Conservation (phyloP, 2,888 invertebrate species). For the Chrysodeixis includens region DNA sequence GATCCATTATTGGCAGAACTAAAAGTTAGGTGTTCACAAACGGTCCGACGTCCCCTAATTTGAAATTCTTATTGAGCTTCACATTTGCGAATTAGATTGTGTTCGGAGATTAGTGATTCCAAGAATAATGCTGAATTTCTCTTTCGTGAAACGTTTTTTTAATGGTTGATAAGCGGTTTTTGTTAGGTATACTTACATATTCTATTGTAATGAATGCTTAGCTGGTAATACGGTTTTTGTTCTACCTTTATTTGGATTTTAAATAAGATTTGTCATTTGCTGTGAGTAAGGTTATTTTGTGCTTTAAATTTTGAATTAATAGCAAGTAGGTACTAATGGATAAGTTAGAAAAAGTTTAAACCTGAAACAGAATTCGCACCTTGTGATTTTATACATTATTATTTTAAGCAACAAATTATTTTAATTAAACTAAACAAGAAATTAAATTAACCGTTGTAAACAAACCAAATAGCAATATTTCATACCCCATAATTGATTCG, state of each 20-base stretch:
- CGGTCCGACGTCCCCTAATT: constrained; percentile 60
- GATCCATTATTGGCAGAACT: constrained; percentile 65
- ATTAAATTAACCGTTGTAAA: too few relatives aligned
- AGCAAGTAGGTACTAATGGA: too few relatives aligned
- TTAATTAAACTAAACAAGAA: too few relatives aligned
- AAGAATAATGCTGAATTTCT: constrained; percentile 57
- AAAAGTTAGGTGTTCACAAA: constrained; percentile 64
- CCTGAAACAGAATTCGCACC: too few relatives aligned
- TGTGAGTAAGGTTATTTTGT: background rate
- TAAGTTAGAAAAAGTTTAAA: too few relatives aligned
- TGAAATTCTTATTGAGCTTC: constrained; percentile 70
- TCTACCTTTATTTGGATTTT: constrained; percentile 25
- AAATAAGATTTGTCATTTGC: constrained; percentile 18
- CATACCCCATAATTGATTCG: too few relatives aligned
- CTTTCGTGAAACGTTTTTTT: constrained; percentile 26
- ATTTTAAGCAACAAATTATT: too few relatives aligned
- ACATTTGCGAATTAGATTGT: constrained; percentile 66
- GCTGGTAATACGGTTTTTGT: constrained; percentile 21
- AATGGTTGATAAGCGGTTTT: constrained; percentile 42
- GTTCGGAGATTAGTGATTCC: constrained; percentile 59
- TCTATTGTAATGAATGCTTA: constrained; percentile 33
- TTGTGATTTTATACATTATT: too few relatives aligned
- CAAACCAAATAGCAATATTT: too few relatives aligned
- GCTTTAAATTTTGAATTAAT: background rate
- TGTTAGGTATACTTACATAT: constrained; percentile 28